A percentile compares a stretch with the other conserved stretches of the same genome.
Evolutionary conservation across 1,140 invertebrate genomes (phyloP).

Genomic region (Thaumetopoea pityocampa): DNA sequence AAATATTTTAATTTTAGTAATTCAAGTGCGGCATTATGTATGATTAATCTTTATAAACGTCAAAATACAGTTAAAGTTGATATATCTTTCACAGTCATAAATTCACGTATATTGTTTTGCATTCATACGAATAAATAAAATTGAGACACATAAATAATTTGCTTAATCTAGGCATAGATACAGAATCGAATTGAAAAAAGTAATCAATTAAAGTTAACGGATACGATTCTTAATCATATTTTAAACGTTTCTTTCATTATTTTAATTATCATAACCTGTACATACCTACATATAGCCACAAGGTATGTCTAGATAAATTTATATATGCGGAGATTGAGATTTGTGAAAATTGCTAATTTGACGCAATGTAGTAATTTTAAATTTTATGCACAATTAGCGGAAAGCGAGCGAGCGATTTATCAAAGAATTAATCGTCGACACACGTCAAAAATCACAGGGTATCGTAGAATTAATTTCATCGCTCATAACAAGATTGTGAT

Average conservation of each 20-base stretch:
- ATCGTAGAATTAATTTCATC: no score
- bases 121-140: no score
- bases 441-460: constrained; percentile 1
- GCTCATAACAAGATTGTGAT: no score
- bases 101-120: no score
- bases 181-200: no score
- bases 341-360: constrained; percentile 32
- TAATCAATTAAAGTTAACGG: constrained; percentile 17
- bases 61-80: no score
- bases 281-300: background rate
- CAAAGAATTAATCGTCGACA: constrained; percentile 17
- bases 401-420: constrained; percentile 17
- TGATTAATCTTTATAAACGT: no score
- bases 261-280: constrained; percentile 11
- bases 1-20: no score
- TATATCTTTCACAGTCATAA: no score
- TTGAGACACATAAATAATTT: no score
- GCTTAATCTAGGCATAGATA: no score
- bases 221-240: constrained; percentile 11
- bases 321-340: constrained; percentile 20
- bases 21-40: no score
- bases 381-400: constrained; percentile 40
- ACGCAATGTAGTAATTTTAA: constrained; percentile 40
- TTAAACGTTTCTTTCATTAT: constrained; percentile 9
- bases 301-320: background rate